Percentiles rank a stretch among this genome's conserved stretches.
Conservation (phyloP, 2,113 vertebrate genomes). For the Notechis scutatus region DNA sequence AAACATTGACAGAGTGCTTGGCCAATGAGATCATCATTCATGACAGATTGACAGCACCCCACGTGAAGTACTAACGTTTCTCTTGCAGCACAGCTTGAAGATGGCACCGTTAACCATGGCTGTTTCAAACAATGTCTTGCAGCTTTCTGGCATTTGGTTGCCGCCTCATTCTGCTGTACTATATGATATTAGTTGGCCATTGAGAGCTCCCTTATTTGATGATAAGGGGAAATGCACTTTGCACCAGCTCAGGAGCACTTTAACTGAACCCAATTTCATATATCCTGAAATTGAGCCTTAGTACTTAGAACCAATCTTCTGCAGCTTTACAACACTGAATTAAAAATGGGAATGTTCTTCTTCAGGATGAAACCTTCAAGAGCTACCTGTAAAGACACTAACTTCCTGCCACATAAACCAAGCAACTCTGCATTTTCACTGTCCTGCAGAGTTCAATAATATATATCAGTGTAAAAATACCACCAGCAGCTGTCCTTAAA, state of each 20-base stretch:
- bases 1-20: neutral
- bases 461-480: conserved; percentile 64
- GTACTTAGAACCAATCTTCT: neutral
- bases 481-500: conserved; percentile 59
- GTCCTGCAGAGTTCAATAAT: conserved; percentile 65
- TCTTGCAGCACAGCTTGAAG: neutral
- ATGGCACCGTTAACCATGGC: neutral
- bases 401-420: conserved; percentile 62
- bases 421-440: conserved; percentile 64
- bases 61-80: neutral
- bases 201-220: neutral
- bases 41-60: neutral
- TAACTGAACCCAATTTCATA: neutral
- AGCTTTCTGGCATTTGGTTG: neutral
- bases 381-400: conserved; percentile 57
- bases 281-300: neutral
- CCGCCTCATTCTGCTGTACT: neutral
- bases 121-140: neutral
- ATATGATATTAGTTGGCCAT: neutral
- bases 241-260: neutral
- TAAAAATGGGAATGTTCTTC: conserved; percentile 56
- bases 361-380: conserved; percentile 57
- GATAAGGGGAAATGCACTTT: neutral
- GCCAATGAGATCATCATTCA: neutral
- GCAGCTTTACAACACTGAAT: neutral